Base-by-base conservation (phyloP, 2,113 vertebrate genomes). In the Synodontis membranacea region DNA sequence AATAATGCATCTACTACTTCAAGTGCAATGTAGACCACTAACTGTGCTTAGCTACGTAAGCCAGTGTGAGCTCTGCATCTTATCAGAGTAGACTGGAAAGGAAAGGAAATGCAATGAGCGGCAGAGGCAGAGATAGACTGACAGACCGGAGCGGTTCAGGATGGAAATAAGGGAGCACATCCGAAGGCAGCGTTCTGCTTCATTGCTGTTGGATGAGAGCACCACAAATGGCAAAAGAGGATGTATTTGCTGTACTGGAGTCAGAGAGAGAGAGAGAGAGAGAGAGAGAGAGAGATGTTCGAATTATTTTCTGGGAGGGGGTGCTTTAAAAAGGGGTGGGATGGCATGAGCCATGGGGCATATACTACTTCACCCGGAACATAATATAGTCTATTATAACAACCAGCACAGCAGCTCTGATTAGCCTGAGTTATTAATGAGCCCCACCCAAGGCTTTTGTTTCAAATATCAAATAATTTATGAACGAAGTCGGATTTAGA, bases 241-340 rank as follows among this genome's bases (percentile, higher is more conserved):
- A n/a, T 25, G 31, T 50, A 76, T 42, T 0, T 37, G 31, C 25
- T 50, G 15, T 37, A 34, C 37, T 37, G 42, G 60, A 52, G 48
- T 68, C 23, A 85, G 66, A 58, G 23, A 25, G 54, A 25, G 34
- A 81, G 54, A 42, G 25, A 62, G 80, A 50, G 56, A 52, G 80
- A 14, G 80, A 86, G 66, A 82, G 52, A 75, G 39, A 82, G 42
- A 82, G 54, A 62, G 56, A 86, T n/a, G n/a, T n/a, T n/a, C n/a
- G n/a, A n/a, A n/a, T n/a, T n/a, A n/a, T n/a, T n/a, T n/a, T n/a
- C n/a, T n/a, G n/a, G n/a, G n/a, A n/a, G n/a, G n/a, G n/a, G n/a
- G n/a, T n/a, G n/a, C n/a, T n/a, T n/a, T n/a, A n/a, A n/a, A n/a
- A n/a, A n/a, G n/a, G n/a, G n/a, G n/a, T n/a, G n/a, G n/a, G n/a